Evolutionary conservation across 2,888 invertebrate species (phyloP).

Genomic region (Apoderus coryli): DNA sequence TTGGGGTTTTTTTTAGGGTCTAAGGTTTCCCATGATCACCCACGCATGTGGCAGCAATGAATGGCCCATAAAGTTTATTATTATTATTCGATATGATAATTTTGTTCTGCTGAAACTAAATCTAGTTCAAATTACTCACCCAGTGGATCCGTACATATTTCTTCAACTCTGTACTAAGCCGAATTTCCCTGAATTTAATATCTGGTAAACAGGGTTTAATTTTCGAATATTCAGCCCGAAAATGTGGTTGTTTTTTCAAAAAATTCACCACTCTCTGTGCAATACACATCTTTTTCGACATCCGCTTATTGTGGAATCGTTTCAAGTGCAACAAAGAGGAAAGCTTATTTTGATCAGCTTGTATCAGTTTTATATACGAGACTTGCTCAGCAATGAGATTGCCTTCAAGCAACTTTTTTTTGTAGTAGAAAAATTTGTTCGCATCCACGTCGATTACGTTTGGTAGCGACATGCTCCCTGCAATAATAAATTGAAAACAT

Average conservation of each 20-base stretch:
- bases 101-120: too few species aligned
- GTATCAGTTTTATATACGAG: constrained; percentile 36
- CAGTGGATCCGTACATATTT: constrained; percentile 26
- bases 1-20: too few species aligned
- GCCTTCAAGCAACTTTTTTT: constrained; percentile 43
- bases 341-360: constrained; percentile 29
- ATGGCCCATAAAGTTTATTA: too few species aligned
- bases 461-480: constrained; percentile 37
- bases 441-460: constrained; percentile 41
- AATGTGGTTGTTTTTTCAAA: constrained; percentile 39
- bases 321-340: constrained; percentile 45
- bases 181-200: too few species aligned
- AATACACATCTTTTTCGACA: constrained; percentile 37
- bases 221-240: constrained; percentile 36
- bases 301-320: constrained; percentile 41
- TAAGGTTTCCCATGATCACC: too few species aligned
- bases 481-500: constrained; percentile 13
- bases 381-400: constrained; percentile 47
- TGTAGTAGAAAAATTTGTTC: constrained; percentile 46
- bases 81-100: too few species aligned
- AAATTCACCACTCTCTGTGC: constrained; percentile 40
- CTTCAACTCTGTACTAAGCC: constrained; percentile 4
- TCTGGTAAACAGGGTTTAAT: constrained; percentile 25
- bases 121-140: too few species aligned
- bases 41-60: too few species aligned